These are phyloP conservation scores for Tachina lurida DNA, from an alignment of 2,888 invertebrate species.

Conservation along the genomic window DNA sequence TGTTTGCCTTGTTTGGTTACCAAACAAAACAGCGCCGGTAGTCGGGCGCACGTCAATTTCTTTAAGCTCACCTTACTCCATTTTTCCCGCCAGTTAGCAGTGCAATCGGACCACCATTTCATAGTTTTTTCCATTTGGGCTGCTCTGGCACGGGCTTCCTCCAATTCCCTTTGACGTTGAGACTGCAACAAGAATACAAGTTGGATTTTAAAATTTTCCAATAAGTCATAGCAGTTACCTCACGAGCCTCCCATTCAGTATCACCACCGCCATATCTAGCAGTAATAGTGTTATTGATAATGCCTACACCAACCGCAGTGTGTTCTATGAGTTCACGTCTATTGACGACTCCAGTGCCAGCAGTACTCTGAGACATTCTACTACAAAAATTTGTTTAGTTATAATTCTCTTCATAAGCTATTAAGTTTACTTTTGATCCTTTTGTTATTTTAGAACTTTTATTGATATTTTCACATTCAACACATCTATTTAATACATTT, in stretches of 20 bases:
- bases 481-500: conserved; percentile 31
- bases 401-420: not conserved
- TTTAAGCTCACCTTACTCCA: conserved; percentile 90
- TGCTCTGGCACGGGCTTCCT: conserved; percentile 96
- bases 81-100: conserved; percentile 97
- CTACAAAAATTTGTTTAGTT: not conserved
- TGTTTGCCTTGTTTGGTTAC: conserved; percentile 51
- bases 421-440: not conserved
- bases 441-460: not conserved
- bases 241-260: conserved; percentile 83
- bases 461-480: not conserved
- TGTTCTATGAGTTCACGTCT: conserved; percentile 67
- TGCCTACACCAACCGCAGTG: conserved; percentile 49
- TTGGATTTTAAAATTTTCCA: not conserved
- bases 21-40: conserved; percentile 47
- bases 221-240: conserved; percentile 74
- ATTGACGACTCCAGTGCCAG: conserved; percentile 55
- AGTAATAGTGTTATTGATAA: conserved; percentile 63
- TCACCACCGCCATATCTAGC: conserved; percentile 75
- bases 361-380: conserved; percentile 57
- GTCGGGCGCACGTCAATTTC: not conserved
- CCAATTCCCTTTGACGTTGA: conserved; percentile 88
- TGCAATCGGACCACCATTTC: conserved; percentile 99
- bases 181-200: conserved; percentile 75
- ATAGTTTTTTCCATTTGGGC: conserved; percentile 99